These are phyloP conservation scores for Ametastegia equiseti DNA, from an alignment of 2,888 invertebrate species.

Conservation along the genomic window DNA sequence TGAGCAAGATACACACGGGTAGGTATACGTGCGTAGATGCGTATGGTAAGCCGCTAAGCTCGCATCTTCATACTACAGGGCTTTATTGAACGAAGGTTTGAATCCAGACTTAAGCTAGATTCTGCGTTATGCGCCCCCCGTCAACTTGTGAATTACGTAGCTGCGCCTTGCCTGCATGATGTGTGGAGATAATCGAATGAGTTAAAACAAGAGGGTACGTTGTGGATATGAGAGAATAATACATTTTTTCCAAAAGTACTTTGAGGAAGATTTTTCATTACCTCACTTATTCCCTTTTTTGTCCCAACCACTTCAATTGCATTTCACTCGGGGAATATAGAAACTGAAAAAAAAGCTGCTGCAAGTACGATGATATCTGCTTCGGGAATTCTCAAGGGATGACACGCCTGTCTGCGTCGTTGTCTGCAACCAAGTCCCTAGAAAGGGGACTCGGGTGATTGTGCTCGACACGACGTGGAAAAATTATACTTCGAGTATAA, in stretches of 20 bases:
- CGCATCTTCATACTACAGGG: neutral
- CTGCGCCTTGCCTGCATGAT: neutral
- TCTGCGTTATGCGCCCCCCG: neutral
- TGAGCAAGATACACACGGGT: neutral
- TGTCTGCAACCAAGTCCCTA: slow-evolving; percentile 9
- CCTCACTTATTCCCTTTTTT: too few relatives aligned
- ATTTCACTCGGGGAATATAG: neutral
- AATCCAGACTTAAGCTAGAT: neutral
- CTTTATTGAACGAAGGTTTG: slow-evolving; percentile 14
- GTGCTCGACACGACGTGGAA: neutral
- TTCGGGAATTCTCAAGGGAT: slow-evolving; percentile 17
- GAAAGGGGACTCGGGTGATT: slow-evolving; percentile 27
- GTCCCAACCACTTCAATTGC: too few relatives aligned
- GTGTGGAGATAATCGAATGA: slow-evolving; percentile 5
- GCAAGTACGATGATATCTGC: slow-evolving; percentile 4
- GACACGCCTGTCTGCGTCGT: slow-evolving; percentile 43
- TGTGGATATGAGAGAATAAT: too few relatives aligned
- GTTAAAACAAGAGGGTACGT: too few relatives aligned
- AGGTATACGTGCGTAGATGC: neutral
- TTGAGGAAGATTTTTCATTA: too few relatives aligned
- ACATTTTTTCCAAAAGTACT: too few relatives aligned
- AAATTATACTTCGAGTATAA: neutral
- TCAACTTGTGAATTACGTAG: neutral
- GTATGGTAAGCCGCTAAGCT: neutral
- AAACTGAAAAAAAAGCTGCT: neutral